phyloP scores from a whole-genome alignment of 2,888 invertebrate species.

The Leistus spinibarbis region DNA sequence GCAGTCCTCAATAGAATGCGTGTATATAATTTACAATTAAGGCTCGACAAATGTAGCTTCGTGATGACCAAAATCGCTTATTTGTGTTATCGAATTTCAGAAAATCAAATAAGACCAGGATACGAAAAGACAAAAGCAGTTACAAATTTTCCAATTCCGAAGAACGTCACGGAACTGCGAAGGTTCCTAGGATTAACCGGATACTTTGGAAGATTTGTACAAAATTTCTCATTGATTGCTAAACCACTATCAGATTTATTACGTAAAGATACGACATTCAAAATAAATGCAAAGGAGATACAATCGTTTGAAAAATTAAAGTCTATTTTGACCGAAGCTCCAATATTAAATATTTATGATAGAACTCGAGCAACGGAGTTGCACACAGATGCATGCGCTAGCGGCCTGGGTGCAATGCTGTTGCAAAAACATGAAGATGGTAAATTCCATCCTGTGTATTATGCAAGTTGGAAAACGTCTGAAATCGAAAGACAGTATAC shows the following conservation, averaged over 20 bases:
- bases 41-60: conserved; percentile 43
- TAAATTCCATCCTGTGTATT: conserved; percentile 44
- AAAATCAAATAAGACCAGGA: conserved; percentile 34
- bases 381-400: conserved; percentile 6
- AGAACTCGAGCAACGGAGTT: conserved; percentile 22
- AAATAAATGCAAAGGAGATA: conserved; percentile 12
- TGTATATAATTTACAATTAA: conserved; percentile 36
- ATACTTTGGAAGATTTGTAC: conserved; percentile 39
- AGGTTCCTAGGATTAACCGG: conserved; percentile 38
- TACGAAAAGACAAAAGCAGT: conserved; percentile 27
- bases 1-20: conserved; percentile 29
- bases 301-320: conserved; percentile 21
- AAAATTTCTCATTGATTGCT: conserved; percentile 26
- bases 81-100: conserved; percentile 43
- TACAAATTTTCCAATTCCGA: conserved; percentile 35
- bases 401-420: conserved; percentile 39
- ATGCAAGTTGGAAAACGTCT: conserved; percentile 43
- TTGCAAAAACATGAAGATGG: conserved; percentile 25
- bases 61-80: conserved; percentile 41
- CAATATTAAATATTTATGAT: conserved; percentile 37
- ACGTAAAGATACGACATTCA: conserved; percentile 26
- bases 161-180: conserved; percentile 15
- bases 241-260: conserved; percentile 33
- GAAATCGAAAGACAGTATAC: conserved; percentile 42
- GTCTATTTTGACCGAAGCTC: conserved; percentile 15